Evolutionary conservation across 2,888 invertebrate genomes (phyloP).

Genomic region (Salpingus planirostris): DNA sequence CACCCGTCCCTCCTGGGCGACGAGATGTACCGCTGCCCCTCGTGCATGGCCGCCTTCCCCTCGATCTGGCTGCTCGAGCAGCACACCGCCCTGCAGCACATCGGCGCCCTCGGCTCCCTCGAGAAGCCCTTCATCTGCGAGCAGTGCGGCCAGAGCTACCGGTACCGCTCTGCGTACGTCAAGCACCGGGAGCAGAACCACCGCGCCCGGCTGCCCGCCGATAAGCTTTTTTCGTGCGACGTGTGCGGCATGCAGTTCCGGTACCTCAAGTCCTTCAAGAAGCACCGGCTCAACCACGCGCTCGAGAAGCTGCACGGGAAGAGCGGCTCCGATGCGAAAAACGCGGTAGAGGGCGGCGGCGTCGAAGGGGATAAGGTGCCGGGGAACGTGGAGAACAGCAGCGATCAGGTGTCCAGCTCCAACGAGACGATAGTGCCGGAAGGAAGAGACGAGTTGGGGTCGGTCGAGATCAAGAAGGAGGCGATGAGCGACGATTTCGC

Average conservation of each 20-base stretch:
- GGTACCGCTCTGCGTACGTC: conserved; percentile 73
- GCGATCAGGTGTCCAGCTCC: conserved; percentile 40
- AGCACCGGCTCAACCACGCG: conserved; percentile 80
- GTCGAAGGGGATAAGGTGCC: conserved; percentile 6
- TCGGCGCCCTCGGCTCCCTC: conserved; percentile 47
- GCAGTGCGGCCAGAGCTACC: conserved; percentile 84
- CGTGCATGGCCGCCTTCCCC: conserved; percentile 79
- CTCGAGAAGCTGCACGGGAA: conserved; percentile 73
- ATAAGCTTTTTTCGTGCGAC: conserved; percentile 84
- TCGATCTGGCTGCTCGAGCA: conserved; percentile 82
- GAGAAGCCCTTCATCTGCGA: conserved; percentile 88
- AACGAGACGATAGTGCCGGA: conserved; percentile 42
- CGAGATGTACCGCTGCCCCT: conserved; percentile 53
- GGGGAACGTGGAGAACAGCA: conserved; percentile 29
- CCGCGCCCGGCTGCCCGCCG: conserved; percentile 76
- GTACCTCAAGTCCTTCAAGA: conserved; percentile 83
- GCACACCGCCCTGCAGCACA: conserved; percentile 77
- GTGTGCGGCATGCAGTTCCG: conserved; percentile 88
- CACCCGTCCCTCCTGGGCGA: conserved; percentile 41
- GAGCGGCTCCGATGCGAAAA: conserved; percentile 26
- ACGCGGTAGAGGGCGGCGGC: conserved; percentile 12
- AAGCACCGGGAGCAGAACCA: conserved; percentile 85
- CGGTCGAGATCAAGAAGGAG: conserved; percentile 26
- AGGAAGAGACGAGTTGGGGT: conserved; percentile 25
- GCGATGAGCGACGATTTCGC: conserved; percentile 18